Evolutionary conservation across 1,140 invertebrate genomes (phyloP), one percentile per base, ranked within the genome.

Genomic region (Alviniconcha marisindica): DNA sequence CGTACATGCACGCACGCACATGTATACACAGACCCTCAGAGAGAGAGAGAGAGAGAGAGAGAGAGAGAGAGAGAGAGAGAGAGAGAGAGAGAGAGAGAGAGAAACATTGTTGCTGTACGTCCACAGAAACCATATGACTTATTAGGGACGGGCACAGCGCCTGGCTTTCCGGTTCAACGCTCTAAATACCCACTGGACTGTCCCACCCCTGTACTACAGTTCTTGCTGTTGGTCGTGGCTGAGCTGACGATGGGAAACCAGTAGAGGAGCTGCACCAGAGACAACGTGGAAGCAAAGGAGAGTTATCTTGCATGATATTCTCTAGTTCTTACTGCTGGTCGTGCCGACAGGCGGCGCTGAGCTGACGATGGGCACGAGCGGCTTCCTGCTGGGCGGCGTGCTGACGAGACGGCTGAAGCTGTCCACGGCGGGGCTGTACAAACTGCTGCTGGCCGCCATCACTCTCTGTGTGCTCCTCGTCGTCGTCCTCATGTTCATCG

Each of bases 81-180:
- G 38, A 36, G 15, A 73, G 38, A 73, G 14, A 73, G 69, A 73
- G 15, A 73, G 69, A 73, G 69, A 73, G 69, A 73, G 10, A 38
- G 69, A 73, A 28, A 73, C n/a, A n/a, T n/a, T n/a, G n/a, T n/a
- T n/a, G n/a, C n/a, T n/a, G n/a, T n/a, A n/a, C n/a, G n/a, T n/a
- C n/a, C n/a, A n/a, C n/a, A n/a, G n/a, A n/a, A n/a, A n/a, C n/a
- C n/a, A n/a, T n/a, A n/a, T n/a, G n/a, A n/a, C n/a, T n/a, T n/a
- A n/a, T n/a, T n/a, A n/a, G n/a, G n/a, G n/a, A n/a, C n/a, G n/a
- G n/a, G n/a, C n/a, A n/a, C n/a, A n/a, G n/a, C n/a, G n/a, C n/a
- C n/a, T n/a, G n/a, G n/a, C n/a, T n/a, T n/a, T n/a, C n/a, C n/a
- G n/a, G n/a, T n/a, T n/a, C n/a, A n/a, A n/a, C n/a, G n/a, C n/a